These are phyloP conservation scores for Scaptomyza reducta DNA, from an alignment of 2,888 invertebrate species.

Conservation along the genomic window DNA sequence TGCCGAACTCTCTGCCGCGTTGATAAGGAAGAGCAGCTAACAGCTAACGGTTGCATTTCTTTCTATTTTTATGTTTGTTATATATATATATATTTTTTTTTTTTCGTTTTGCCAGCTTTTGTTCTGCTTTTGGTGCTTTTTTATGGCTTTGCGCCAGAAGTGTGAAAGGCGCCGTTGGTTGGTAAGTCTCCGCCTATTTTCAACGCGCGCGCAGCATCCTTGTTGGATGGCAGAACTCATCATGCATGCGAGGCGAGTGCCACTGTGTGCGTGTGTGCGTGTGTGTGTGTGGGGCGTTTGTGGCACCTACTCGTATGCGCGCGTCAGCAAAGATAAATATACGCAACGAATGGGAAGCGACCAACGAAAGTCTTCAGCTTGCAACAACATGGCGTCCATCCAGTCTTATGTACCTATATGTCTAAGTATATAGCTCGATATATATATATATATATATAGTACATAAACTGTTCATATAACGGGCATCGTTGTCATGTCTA, in stretches of 20 bases:
- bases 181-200: constrained; percentile 82
- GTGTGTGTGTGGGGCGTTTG: background rate
- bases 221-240: constrained; percentile 43
- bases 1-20: constrained; percentile 38
- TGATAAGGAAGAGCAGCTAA: constrained; percentile 50
- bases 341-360: constrained; percentile 69
- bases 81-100: constrained; percentile 13
- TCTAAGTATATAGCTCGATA: constrained; percentile 1
- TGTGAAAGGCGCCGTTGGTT: constrained; percentile 56
- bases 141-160: constrained; percentile 27
- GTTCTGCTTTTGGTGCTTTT: constrained; percentile 14
- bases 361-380: constrained; percentile 56
- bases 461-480: constrained; percentile 36
- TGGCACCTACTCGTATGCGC: constrained; percentile 62
- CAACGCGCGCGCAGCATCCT: constrained; percentile 83
- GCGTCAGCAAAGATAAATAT: constrained; percentile 60
- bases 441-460: constrained; percentile 12
- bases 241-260: constrained; percentile 42
- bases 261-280: constrained; percentile 5
- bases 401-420: constrained; percentile 42
- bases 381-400: constrained; percentile 72
- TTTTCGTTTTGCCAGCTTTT: constrained; percentile 22
- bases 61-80: constrained; percentile 32
- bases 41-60: constrained; percentile 53
- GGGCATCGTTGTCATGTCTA: constrained; percentile 33